Evolutionary conservation across 2,113 vertebrate species (phyloP).

Genomic region (Hiodon alosoides): DNA sequence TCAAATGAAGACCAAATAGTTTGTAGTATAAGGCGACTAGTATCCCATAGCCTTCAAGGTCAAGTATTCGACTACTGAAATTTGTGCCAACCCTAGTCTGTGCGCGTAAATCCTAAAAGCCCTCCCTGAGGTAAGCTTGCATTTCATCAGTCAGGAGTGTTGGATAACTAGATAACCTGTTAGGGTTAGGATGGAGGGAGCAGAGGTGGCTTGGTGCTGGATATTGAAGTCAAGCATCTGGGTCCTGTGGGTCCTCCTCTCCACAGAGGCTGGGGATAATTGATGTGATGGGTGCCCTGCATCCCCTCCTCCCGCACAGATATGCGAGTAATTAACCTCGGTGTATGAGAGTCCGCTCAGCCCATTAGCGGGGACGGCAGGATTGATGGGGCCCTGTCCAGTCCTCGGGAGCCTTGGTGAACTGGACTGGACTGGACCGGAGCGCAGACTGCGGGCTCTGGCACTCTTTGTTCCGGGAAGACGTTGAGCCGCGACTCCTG

Average conservation of each 20-base stretch:
- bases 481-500: background rate
- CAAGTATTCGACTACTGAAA: slow-evolving; percentile 1
- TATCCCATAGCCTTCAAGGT: slow-evolving; percentile 6
- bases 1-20: background rate
- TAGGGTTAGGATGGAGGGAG: slow-evolving; percentile 47
- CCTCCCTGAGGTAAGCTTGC: slow-evolving; percentile 35
- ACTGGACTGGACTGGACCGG: slow-evolving; percentile 32
- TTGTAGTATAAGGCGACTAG: slow-evolving; percentile 3
- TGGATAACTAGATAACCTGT: slow-evolving; percentile 36
- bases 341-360: slow-evolving; percentile 61
- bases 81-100: slow-evolving; percentile 5
- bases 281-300: slow-evolving; percentile 59
- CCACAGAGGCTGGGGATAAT: slow-evolving; percentile 53
- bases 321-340: slow-evolving; percentile 75
- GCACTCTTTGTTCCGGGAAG: background rate
- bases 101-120: slow-evolving; percentile 8
- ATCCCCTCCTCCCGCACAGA: slow-evolving; percentile 48
- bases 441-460: slow-evolving; percentile 21
- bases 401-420: slow-evolving; percentile 50
- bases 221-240: slow-evolving; percentile 48
- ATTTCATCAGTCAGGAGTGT: slow-evolving; percentile 35
- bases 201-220: slow-evolving; percentile 37
- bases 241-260: slow-evolving; percentile 17
- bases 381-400: slow-evolving; percentile 61
- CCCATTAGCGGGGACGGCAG: slow-evolving; percentile 67